phyloP scores from a whole-genome alignment of 2,888 invertebrate genomes.

The Dryococelus australis region DNA sequence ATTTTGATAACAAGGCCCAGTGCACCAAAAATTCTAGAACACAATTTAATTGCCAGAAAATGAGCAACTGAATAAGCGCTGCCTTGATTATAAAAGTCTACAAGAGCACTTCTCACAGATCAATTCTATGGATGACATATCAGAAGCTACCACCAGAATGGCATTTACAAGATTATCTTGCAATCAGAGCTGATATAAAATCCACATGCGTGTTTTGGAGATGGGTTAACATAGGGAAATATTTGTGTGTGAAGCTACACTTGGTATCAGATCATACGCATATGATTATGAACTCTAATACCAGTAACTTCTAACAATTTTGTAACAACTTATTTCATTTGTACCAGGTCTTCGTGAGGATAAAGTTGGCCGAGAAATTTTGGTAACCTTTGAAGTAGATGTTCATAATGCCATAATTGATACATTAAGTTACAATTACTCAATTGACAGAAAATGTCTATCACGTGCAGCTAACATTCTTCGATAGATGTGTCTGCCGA shows the following conservation, averaged over 20 bases:
- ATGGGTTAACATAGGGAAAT: background rate
- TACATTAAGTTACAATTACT: background rate
- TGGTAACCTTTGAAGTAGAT: background rate
- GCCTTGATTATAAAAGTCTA: too few species aligned
- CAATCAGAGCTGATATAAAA: background rate
- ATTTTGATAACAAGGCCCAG: too few species aligned
- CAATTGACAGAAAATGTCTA: background rate
- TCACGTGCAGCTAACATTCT: background rate
- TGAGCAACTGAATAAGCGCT: too few species aligned
- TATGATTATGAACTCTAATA: background rate
- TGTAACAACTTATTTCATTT: background rate
- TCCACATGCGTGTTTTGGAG: background rate
- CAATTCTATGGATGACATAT: too few species aligned
- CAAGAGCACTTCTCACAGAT: too few species aligned
- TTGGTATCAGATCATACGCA: background rate
- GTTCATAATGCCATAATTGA: conserved; percentile 20
- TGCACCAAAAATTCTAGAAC: too few species aligned
- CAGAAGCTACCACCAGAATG: background rate
- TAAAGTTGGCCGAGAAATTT: background rate
- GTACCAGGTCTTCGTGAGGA: conserved; percentile 18
- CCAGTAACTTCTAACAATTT: background rate
- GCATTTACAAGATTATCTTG: background rate
- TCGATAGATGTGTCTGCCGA: background rate
- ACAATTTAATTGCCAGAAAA: too few species aligned
- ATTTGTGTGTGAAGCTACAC: background rate